Base-by-base conservation (phyloP, 2,888 invertebrate genomes). In the Hirtodrosophila alboralis region DNA sequence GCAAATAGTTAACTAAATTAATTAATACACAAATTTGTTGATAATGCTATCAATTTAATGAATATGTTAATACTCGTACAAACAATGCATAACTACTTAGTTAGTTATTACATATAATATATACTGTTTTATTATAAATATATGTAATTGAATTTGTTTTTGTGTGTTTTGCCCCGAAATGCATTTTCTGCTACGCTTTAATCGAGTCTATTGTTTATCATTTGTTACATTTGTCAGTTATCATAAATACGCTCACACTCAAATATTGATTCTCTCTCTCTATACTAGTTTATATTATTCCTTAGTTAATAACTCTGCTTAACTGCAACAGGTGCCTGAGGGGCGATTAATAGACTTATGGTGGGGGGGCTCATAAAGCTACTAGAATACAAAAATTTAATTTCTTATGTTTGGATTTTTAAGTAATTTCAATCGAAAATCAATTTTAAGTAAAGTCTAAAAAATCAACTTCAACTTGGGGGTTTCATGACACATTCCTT, bases 1-100 rank as follows among this genome's bases (percentile, higher is more conserved):
- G 60, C 60, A 61, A 69, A 60, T 73, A 69, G 76, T 75, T 79
- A 83, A 75, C 84, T 84, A 80, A 74, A 59, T 79, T 73, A 74
- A 59, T 79, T 73, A 49, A 83, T 86, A 87, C 75, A 78, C 83
- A 80, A 75, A 67, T 62, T 48, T 28, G 18, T 49, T 73, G 43
- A 80, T 73, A 66, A 58, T 60, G 48, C 70, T 70, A 59, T 58
- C 41, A 53, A n/a, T n/a, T n/a, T 64, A 59, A 62, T 64, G 52
- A 61, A 68, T 77, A 64, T 53, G 51, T 57, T 38, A 54, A 60
- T 64, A 52, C 45, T 53, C 28, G 28, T 37, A 44, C 45, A 47
- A 33, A 31, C 14, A 8, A 27, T 45, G 14, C 13, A 34, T 33
- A 26, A 56, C 33, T 21, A 41, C n/a, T 49, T 64, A 21, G 9